A percentile compares a stretch with the other conserved stretches of the same genome.
Evolutionary conservation across 2,113 vertebrate species (phyloP).

Genomic region (Aspiorhynchus laticeps): DNA sequence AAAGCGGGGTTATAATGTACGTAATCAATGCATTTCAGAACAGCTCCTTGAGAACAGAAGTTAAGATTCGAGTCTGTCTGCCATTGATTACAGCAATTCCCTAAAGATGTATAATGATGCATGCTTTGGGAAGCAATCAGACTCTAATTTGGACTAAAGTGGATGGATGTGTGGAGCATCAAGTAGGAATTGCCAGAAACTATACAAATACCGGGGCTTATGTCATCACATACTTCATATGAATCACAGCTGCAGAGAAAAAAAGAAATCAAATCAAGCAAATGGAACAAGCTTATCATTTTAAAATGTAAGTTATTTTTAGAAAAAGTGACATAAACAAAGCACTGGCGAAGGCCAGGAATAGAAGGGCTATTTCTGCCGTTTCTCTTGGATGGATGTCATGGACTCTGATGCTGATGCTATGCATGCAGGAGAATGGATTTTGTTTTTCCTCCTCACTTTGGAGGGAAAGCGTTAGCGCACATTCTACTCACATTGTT

Average conservation of each 20-base stretch:
- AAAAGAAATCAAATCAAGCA: constrained; percentile 40
- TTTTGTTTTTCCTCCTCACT: constrained; percentile 55
- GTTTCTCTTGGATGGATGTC: constrained; percentile 75
- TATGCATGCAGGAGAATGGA: constrained; percentile 55
- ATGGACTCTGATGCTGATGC: constrained; percentile 53
- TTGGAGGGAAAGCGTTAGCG: constrained; percentile 48
- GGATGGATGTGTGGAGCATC: constrained; percentile 51
- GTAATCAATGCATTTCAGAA: not conserved
- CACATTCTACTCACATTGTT: constrained; percentile 61
- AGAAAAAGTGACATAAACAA: constrained; percentile 71
- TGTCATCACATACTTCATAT: constrained; percentile 74
- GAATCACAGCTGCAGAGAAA: constrained; percentile 68
- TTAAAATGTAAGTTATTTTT: constrained; percentile 69
- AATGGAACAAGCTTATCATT: constrained; percentile 72
- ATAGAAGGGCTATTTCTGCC: constrained; percentile 79
- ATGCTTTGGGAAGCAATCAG: not conserved
- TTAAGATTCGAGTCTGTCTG: not conserved
- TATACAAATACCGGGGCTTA: constrained; percentile 58
- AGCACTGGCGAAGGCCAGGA: constrained; percentile 67
- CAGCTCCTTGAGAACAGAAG: constrained; percentile 12
- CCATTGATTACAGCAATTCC: constrained; percentile 1
- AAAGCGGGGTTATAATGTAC: not conserved
- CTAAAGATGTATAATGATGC: constrained; percentile 1
- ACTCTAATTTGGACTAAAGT: constrained; percentile 17
- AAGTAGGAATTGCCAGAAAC: constrained; percentile 47